Percentiles rank a stretch among this genome's conserved stretches.
phyloP scores from a whole-genome alignment of 2,113 vertebrate genomes.

The rat (Rattus norvegicus) region GRCr8 NC_086036.1:17889501-17890000 shows the following conservation, averaged over 20 bases:
- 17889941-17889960: not conserved
- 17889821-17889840: not conserved
- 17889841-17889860: not conserved
- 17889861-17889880: not conserved
- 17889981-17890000: not conserved
- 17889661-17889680: too few relatives aligned
- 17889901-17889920: not conserved
- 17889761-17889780: not conserved
- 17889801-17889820: not conserved
- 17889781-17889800: not conserved
- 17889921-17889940: conserved; percentile 16
- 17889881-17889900: not conserved
- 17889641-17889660: too few relatives aligned
- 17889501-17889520: too few relatives aligned
- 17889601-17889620: too few relatives aligned
- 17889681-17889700: too few relatives aligned
- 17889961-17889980: not conserved
- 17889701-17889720: too few relatives aligned
- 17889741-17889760: not conserved
- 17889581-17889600: too few relatives aligned
- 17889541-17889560: too few relatives aligned
- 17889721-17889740: too few relatives aligned
- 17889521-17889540: too few relatives aligned
- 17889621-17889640: too few relatives aligned
- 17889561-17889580: too few relatives aligned